Base-by-base conservation (phyloP, 2,888 invertebrate genomes). In the Mesoligia furuncula region DNA sequence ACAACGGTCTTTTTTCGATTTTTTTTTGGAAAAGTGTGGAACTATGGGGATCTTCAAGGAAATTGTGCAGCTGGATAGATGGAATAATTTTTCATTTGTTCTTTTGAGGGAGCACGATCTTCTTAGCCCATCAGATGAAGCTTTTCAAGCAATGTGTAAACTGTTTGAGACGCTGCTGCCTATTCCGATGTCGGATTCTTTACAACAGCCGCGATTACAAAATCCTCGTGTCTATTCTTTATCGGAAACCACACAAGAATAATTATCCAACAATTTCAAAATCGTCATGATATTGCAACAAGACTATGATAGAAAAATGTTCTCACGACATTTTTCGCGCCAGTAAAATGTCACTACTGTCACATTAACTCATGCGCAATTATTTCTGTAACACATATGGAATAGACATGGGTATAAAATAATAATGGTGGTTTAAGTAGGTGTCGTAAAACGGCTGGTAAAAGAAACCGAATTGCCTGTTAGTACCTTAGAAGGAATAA, bases 251-350 rank as follows among this genome's bases (percentile, higher is more conserved):
- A 82, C 67, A 68, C 20, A 59, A 59, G 70, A 77, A 59, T 77
- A 80, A 73, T 79, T 82, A 69, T 70, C 59, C 7, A 4, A 57
- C 31, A 57, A 85, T 84, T 84, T 71, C 79, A 73, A 84, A 84
- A 78, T 78, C 68, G 31, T 69, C n/a, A 7, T 24, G 1, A 1
- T 79, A 68, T 45, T 36, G 72, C 66, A 75, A 75, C 67, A n/a
- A 79, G 67, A 62, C 61, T 61, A 65, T 36, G 65, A 59, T 24
- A 65, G 65, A 76, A 85, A 62, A 78, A 86, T 80, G 80, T 87
- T 87, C 88, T 79, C 88, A 87, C 85, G 86, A 69, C 76, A 87
- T 86, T 77, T 84, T 80, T 79, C 78, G 61, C 66, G 72, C 27
- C 59, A 77, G 45, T 80, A 80, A 86, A 87, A 87, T 87, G 86